Conservation (phyloP, 2,113 vertebrate species). For the Podiceps cristatus region DNA sequence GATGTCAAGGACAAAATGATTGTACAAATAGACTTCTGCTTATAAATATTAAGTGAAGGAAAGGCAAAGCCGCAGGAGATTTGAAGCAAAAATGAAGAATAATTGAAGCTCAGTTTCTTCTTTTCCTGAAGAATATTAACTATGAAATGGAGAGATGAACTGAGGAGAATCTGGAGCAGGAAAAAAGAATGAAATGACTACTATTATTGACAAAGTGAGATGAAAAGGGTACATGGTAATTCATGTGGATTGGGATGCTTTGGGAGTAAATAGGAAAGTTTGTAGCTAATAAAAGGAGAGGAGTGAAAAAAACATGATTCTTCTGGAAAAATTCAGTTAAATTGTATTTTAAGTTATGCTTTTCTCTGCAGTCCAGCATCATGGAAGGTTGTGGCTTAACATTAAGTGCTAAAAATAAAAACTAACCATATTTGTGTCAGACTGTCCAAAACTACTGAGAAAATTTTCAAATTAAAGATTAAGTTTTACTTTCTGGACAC, state of each 20-base stretch:
- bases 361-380: background rate
- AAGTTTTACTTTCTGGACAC: background rate
- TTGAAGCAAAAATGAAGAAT: background rate
- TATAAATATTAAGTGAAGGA: background rate
- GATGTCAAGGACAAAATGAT: background rate
- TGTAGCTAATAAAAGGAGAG: background rate
- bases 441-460: background rate
- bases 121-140: background rate
- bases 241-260: background rate
- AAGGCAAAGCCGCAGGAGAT: background rate
- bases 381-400: background rate
- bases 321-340: background rate
- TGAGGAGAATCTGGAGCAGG: background rate
- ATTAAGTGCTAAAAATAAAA: background rate
- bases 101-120: background rate
- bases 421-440: background rate
- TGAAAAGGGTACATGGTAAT: background rate
- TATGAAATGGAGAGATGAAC: background rate
- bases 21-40: background rate
- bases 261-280: background rate
- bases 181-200: background rate
- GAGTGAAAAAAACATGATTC: background rate
- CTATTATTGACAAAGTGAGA: background rate
- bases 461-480: background rate
- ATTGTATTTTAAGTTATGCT: background rate